Base-by-base conservation (phyloP, 1,140 invertebrate species). In the Cherax destructor region DNA sequence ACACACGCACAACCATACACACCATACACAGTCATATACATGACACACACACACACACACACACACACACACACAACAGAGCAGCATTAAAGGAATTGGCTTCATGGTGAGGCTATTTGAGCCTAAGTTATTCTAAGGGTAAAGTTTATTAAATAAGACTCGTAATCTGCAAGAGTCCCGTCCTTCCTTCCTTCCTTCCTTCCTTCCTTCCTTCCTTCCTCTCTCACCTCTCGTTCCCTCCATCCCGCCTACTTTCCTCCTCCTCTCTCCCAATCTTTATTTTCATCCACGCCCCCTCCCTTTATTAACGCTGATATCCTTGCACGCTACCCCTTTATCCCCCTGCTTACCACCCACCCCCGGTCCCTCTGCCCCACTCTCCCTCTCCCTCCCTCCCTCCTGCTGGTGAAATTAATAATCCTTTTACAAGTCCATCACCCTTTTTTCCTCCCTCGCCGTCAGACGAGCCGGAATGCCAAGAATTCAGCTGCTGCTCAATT, bases 321-420 rank as follows among this genome's bases (percentile, higher is more conserved):
- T 69, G 41, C 49, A 41, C 30, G 21, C 41, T 78, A 11, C n/a
- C 24, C 59, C 24, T n/a, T 11, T 41, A 52, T 84, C 56, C 24
- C n/a, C 83, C 56, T 16, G 6, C 30, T 41, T 47, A 16, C 24
- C 56, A 16, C 56, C 56, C 56, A 4, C n/a, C 83, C 18, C 49
- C 80, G 24, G 11, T 56, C 81, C 41, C 69, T 18, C 9, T 16
- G 1, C 61, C 61, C 13, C 16, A 5, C 61, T 18, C 61, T 16
- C 18, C 11, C 10, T 16, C 61, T 16, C 61, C 16, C 4, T 21
- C 4, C 69, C n/a, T 52, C 85, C 84, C 76, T 61, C 65, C 16
- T 18, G 84, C 88, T n/a, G 83, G 79, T 83, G 87, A 92, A 79
- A 79, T 88, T 80, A 87, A 79, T 79, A 88, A 80, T 86, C 84